Evolutionary conservation across 2,888 invertebrate genomes (phyloP), one percentile per base, ranked within the genome.

Genomic region (Acronicta leporina): DNA sequence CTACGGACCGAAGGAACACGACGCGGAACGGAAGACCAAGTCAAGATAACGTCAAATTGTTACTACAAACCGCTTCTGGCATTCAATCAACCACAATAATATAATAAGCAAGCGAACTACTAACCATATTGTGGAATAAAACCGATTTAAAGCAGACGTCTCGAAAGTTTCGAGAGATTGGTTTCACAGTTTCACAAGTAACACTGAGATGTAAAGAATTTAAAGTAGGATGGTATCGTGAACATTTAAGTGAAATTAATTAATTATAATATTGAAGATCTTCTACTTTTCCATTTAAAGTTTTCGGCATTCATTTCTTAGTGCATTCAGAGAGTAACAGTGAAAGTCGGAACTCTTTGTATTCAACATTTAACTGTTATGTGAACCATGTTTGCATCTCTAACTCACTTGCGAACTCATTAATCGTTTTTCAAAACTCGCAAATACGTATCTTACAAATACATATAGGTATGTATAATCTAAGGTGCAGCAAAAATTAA

Each of bases 1-100:
- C 33, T 16, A 8, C 5, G 41, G 35, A 20, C 15, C 30, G 25
- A 10, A 60, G 43, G 53, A 50, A 42, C 40, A 35, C 38, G 44
- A 5, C 2, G 46, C 27, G 43, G 20, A 42, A 55, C 66, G 66
- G 72, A 68, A 65, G 47, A 62, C 48, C 42, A 11, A 47, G 68
- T 68, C 75, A 66, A 70, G 73, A 77, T 77, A 75, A 77, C 40
- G 70, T 75, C 68, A 55, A n/a, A 25, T 43, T 49, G 45, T 46
- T 44, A 53, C 51, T 42, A 42, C 30, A 35, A 10, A 10, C 25
- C 6, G 8, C 25, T 27, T 40, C 42, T 38, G 43, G 41, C 30
- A 10, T 48, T 47, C 51, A 41, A 33, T 14, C 33, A 20, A 50
- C 40, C 0, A 41, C 42, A 40, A 27, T n/a, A 47, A 20, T n/a